These are phyloP conservation scores for Melospiza georgiana DNA, from an alignment of 2,113 vertebrate genomes.

Conservation along the genomic window DNA sequence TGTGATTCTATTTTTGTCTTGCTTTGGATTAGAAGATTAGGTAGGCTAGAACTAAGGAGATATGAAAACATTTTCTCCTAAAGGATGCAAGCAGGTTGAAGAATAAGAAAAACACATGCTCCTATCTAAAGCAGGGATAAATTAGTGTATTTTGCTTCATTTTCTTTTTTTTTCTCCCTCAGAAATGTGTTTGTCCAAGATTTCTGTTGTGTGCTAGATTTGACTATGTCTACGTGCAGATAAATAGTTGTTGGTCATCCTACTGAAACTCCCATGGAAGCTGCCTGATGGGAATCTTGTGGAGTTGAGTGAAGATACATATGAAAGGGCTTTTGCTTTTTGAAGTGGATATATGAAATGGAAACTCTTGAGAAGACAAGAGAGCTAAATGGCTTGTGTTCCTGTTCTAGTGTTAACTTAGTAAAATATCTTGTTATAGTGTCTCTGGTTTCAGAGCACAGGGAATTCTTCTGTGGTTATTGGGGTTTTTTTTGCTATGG, in stretches of 20 bases:
- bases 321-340: background rate
- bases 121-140: background rate
- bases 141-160: background rate
- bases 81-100: background rate
- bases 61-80: background rate
- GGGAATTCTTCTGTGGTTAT: constrained; percentile 10
- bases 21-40: background rate
- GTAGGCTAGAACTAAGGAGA: background rate
- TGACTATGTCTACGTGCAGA: background rate
- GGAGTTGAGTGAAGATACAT: background rate
- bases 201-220: background rate
- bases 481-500: background rate
- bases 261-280: background rate
- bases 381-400: constrained; percentile 25
- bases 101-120: background rate
- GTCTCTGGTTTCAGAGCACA: constrained; percentile 26
- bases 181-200: background rate
- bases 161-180: too few species aligned
- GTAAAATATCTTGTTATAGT: constrained; percentile 42
- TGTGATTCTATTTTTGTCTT: background rate
- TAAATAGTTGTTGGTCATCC: background rate
- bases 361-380: constrained; percentile 8
- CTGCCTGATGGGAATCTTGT: background rate
- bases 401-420: constrained; percentile 11
- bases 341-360: background rate